phyloP scores from a whole-genome alignment of 2,797 vertebrate species.

The Menidia menidia region DNA sequence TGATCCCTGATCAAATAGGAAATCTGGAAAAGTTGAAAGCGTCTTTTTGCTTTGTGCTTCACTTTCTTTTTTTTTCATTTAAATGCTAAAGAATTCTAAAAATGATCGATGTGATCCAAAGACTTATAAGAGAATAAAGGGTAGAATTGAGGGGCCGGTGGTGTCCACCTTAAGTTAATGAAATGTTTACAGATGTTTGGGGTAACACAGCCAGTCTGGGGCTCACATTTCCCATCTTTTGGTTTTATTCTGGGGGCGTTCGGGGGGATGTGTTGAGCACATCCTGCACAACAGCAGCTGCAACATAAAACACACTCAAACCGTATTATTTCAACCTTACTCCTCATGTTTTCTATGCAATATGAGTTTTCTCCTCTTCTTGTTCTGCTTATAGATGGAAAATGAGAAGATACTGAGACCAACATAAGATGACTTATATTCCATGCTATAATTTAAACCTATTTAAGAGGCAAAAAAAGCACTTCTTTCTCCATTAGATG shows the following conservation, averaged over 20 bases:
- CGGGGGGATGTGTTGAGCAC: conserved; percentile 79
- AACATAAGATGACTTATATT: conserved; percentile 19
- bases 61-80: conserved; percentile 10
- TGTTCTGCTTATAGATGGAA: conserved; percentile 35
- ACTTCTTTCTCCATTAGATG: conserved; percentile 1
- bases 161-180: conserved; percentile 8
- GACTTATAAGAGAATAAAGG: not conserved
- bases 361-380: conserved; percentile 50
- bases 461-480: conserved; percentile 2
- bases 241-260: conserved; percentile 42
- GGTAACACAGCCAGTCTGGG: conserved; percentile 33
- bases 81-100: not conserved
- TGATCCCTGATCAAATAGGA: conserved; percentile 33
- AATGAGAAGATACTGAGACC: conserved; percentile 26
- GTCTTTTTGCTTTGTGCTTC: conserved; percentile 16
- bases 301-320: conserved; percentile 47
- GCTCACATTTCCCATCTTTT: conserved; percentile 26
- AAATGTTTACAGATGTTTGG: conserved; percentile 40
- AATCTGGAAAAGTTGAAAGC: conserved; percentile 6
- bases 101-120: conserved; percentile 2
- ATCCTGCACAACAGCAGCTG: conserved; percentile 59
- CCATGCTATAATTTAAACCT: not conserved
- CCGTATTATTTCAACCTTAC: conserved; percentile 71
- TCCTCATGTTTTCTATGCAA: conserved; percentile 51
- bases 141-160: conserved; percentile 21